Evolutionary conservation across 2,888 invertebrate species (phyloP).

Genomic region (Augochlorella aurata): DNA sequence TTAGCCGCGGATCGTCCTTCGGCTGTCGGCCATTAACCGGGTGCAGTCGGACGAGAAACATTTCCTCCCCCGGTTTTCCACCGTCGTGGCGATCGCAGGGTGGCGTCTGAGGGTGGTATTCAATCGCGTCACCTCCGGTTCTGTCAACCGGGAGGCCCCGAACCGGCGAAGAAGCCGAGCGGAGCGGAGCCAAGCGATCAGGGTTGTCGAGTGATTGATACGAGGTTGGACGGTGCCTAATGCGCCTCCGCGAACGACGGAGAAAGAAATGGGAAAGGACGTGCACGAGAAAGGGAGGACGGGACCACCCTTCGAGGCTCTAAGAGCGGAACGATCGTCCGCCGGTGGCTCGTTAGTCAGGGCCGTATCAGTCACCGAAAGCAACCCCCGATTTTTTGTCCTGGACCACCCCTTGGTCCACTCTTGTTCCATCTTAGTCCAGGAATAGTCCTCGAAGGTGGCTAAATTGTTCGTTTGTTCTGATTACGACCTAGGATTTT

Average conservation of each 20-base stretch:
- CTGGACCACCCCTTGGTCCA: slow-evolving; percentile 21
- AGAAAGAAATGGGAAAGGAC: slow-evolving; percentile 51
- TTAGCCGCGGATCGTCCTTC: slow-evolving; percentile 18
- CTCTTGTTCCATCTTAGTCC: slow-evolving; percentile 15
- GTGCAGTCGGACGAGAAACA: slow-evolving; percentile 47
- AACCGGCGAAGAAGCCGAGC: slow-evolving; percentile 24
- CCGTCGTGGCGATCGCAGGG: slow-evolving; percentile 43
- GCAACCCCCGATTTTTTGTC: slow-evolving; percentile 72
- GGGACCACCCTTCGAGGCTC: slow-evolving; percentile 73
- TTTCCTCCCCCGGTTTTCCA: slow-evolving; percentile 55
- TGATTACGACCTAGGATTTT: slow-evolving; percentile 40
- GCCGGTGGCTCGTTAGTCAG: slow-evolving; percentile 78
- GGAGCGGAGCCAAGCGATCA: slow-evolving; percentile 25
- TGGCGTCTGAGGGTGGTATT: slow-evolving; percentile 69
- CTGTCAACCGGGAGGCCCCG: slow-evolving; percentile 63
- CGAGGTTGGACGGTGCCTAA: slow-evolving; percentile 79
- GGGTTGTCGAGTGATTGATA: slow-evolving; percentile 78
- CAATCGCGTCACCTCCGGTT: slow-evolving; percentile 77
- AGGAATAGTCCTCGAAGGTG: slow-evolving; percentile 72
- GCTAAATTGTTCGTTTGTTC: slow-evolving; percentile 79
- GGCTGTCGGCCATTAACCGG: slow-evolving; percentile 47
- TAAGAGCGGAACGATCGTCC: slow-evolving; percentile 73
- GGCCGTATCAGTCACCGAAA: slow-evolving; percentile 79
- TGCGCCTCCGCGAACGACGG: slow-evolving; percentile 68
- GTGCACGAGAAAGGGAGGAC: slow-evolving; percentile 43